Conservation (phyloP, 2,113 vertebrate genomes). For the Struthidea cinerea region DNA sequence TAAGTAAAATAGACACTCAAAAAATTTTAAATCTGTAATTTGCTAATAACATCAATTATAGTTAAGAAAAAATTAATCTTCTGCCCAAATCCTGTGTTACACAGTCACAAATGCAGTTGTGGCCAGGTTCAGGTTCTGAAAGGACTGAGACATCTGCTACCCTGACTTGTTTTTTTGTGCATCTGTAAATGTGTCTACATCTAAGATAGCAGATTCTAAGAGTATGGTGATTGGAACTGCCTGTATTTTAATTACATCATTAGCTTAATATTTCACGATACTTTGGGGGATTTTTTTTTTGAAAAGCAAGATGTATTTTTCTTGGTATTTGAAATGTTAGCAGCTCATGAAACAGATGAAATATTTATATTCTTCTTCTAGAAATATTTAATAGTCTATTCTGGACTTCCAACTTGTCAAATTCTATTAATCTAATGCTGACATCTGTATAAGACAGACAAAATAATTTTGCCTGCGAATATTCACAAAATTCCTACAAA, state of each 20-base stretch:
- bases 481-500: neutral
- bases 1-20: neutral
- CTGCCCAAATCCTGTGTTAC: neutral
- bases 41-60: neutral
- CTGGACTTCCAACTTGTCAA: neutral
- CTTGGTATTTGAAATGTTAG: neutral
- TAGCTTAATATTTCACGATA: neutral
- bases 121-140: neutral
- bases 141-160: neutral
- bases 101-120: neutral
- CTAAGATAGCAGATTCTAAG: neutral
- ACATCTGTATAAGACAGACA: neutral
- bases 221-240: neutral
- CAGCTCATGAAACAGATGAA: neutral
- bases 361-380: neutral
- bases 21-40: neutral
- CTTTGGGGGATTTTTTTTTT: neutral
- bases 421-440: neutral
- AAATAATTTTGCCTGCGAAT: neutral
- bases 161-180: neutral
- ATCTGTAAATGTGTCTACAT: neutral
- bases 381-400: neutral
- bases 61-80: neutral
- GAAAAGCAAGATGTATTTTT: neutral
- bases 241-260: neutral